phyloP scores from a whole-genome alignment of 2,113 vertebrate species.

The Felis catus region F.catus_Fca126_mat1.0 CM031427.1:29152001-29152500 shows the following conservation, averaged over 20 bases:
- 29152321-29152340: too few relatives aligned
- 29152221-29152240: too few relatives aligned
- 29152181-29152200: not conserved
- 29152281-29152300: too few relatives aligned
- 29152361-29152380: too few relatives aligned
- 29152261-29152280: too few relatives aligned
- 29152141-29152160: not conserved
- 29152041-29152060: not conserved
- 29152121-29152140: not conserved
- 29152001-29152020: constrained; percentile 19
- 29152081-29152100: not conserved
- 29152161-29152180: not conserved
- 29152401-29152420: too few relatives aligned
- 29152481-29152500: not conserved
- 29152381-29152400: too few relatives aligned
- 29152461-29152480: not conserved
- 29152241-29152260: too few relatives aligned
- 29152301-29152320: too few relatives aligned
- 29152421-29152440: too few relatives aligned
- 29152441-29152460: too few relatives aligned
- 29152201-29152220: not conserved
- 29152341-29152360: too few relatives aligned
- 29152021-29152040: constrained; percentile 1
- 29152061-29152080: not conserved
- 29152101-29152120: not conserved